These are phyloP conservation scores for Neria commutata DNA, from an alignment of 2,888 invertebrate species.

Conservation along the genomic window DNA sequence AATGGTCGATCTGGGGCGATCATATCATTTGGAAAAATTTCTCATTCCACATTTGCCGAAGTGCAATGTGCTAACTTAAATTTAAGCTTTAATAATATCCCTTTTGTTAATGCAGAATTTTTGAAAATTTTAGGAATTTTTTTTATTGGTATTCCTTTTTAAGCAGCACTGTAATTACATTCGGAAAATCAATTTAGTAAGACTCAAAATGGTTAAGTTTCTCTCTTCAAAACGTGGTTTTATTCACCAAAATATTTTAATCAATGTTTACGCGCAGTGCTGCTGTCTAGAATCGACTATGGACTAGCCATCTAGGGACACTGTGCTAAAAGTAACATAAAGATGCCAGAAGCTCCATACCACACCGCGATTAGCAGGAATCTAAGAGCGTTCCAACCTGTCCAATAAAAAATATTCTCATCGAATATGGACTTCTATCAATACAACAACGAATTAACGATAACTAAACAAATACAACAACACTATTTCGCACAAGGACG, in stretches of 20 bases:
- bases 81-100: no score
- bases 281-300: not conserved
- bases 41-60: conserved; percentile 24
- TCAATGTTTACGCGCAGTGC: not conserved
- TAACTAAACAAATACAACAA: no score
- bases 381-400: no score
- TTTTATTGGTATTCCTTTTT: not conserved
- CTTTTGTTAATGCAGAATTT: no score
- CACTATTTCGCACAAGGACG: no score
- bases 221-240: not conserved
- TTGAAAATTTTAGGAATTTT: conserved; percentile 1
- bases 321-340: no score
- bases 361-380: no score
- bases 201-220: not conserved
- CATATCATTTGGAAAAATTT: conserved; percentile 22
- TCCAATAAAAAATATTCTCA: no score
- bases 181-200: not conserved
- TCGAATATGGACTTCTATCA: no score
- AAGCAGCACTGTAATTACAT: not conserved
- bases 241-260: not conserved
- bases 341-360: no score
- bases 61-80: conserved; percentile 6
- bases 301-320: no score
- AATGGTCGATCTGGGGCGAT: conserved; percentile 13
- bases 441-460: no score